These are phyloP conservation scores for Elanus axillaris DNA, from an alignment of 2,113 vertebrate species.

Conservation along the genomic window DNA sequence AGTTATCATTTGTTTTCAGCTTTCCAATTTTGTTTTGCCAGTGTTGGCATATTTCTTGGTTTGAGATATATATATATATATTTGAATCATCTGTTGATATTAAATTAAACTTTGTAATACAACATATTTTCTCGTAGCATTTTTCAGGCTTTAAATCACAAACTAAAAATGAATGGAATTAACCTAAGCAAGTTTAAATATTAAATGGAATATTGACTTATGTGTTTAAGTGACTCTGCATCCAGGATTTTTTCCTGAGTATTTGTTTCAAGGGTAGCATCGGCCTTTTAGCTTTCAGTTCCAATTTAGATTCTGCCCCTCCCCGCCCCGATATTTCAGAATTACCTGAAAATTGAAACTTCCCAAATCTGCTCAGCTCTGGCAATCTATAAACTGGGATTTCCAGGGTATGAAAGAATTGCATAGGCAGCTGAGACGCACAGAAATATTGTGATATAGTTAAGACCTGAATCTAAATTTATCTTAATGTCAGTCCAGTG, in stretches of 20 bases:
- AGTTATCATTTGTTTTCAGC: not conserved
- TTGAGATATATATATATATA: not conserved
- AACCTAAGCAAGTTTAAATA: not conserved
- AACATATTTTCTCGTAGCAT: not conserved
- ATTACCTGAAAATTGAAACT: not conserved
- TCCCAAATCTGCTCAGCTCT: fast-evolving
- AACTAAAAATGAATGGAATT: not conserved
- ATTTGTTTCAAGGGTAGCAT: not conserved
- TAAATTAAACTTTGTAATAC: not conserved
- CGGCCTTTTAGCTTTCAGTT: not conserved
- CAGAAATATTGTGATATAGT: not conserved
- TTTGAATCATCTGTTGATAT: not conserved
- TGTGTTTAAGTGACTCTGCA: not conserved
- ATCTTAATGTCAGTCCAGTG: not conserved
- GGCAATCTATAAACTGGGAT: not conserved
- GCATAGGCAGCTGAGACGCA: fast-evolving
- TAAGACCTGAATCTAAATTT: not conserved
- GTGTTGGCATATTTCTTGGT: not conserved
- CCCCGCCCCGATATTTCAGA: not conserved
- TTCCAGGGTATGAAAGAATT: not conserved
- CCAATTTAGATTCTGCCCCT: not conserved
- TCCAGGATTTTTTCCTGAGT: not conserved
- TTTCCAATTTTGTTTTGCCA: not conserved
- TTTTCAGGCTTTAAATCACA: not conserved
- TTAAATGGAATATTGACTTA: not conserved